Percentiles rank a stretch among this genome's conserved stretches.
phyloP scores from a whole-genome alignment of 2,888 invertebrate species.

The Euspilapteryx auroguttella region DNA sequence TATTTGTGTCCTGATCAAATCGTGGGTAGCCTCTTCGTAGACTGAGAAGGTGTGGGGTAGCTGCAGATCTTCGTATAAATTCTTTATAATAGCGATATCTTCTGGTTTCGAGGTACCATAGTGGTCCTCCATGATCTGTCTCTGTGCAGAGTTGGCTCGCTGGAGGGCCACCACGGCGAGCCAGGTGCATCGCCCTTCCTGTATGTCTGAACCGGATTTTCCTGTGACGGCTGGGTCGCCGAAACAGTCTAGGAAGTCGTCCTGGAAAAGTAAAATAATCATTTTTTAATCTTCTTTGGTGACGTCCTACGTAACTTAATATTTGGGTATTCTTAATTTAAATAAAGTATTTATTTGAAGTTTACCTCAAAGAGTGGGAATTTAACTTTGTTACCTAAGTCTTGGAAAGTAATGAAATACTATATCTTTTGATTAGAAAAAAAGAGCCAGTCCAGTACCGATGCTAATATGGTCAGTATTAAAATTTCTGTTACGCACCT shows the following conservation, averaged over 20 bases:
- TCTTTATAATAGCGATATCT: constrained; percentile 69
- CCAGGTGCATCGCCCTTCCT: constrained; percentile 97
- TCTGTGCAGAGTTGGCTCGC: constrained; percentile 71
- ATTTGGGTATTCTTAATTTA: too few relatives aligned
- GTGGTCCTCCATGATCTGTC: constrained; percentile 71
- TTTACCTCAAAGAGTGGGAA: too few relatives aligned
- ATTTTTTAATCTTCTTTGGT: background rate
- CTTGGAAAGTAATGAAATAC: too few relatives aligned
- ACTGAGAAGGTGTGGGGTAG: constrained; percentile 75
- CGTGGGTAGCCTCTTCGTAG: constrained; percentile 83
- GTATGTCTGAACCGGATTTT: constrained; percentile 89
- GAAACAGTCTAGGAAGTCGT: constrained; percentile 90
- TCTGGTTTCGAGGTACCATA: constrained; percentile 72
- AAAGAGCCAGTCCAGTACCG: too few relatives aligned
- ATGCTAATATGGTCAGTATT: too few relatives aligned
- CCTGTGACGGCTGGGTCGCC: constrained; percentile 85
- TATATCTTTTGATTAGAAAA: too few relatives aligned
- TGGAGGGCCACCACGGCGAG: constrained; percentile 86
- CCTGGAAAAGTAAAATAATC: constrained; percentile 41
- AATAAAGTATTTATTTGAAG: too few relatives aligned
- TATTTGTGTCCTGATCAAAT: constrained; percentile 79
- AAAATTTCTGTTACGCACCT: too few relatives aligned
- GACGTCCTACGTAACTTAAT: too few relatives aligned
- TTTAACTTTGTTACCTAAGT: too few relatives aligned
- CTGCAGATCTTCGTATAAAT: constrained; percentile 76